These are phyloP conservation scores for Ostrea denselamellosa DNA, from an alignment of 1,140 invertebrate genomes.

Conservation along the genomic window DNA sequence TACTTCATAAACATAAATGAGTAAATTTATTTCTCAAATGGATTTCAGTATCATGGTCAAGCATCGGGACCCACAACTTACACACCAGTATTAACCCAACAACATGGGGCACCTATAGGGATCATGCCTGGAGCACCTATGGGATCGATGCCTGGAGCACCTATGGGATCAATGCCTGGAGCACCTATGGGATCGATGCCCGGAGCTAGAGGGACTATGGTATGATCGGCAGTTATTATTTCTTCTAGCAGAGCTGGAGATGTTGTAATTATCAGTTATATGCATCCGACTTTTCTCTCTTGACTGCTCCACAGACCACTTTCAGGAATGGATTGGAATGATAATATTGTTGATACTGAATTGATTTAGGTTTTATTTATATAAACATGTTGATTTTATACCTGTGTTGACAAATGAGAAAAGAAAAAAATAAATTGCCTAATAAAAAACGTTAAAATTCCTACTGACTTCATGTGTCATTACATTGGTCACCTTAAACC, in stretches of 20 bases:
- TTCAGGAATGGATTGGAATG: no score
- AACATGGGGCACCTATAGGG: conserved; percentile 51
- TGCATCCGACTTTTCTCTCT: no score
- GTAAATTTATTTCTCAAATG: conserved; percentile 2
- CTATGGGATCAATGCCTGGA: conserved; percentile 41
- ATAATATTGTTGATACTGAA: no score
- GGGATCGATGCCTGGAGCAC: conserved; percentile 24
- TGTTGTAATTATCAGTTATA: no score
- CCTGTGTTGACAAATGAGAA: background rate
- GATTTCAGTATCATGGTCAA: conserved; percentile 50
- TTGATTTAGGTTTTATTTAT: no score
- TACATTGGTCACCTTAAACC: no score
- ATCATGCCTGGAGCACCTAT: conserved; percentile 53
- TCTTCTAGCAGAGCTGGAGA: no score
- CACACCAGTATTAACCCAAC: conserved; percentile 56
- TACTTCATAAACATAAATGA: no score
- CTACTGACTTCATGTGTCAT: no score
- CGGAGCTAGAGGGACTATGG: conserved; percentile 25
- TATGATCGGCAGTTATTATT: background rate
- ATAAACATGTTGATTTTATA: no score
- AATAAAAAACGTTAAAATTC: background rate
- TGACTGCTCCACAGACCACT: no score
- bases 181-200: conserved; percentile 42
- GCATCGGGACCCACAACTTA: conserved; percentile 52
- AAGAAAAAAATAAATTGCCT: background rate